Base-by-base conservation (phyloP, 2,888 invertebrate species). In the Tuberolachnus salignus region DNA sequence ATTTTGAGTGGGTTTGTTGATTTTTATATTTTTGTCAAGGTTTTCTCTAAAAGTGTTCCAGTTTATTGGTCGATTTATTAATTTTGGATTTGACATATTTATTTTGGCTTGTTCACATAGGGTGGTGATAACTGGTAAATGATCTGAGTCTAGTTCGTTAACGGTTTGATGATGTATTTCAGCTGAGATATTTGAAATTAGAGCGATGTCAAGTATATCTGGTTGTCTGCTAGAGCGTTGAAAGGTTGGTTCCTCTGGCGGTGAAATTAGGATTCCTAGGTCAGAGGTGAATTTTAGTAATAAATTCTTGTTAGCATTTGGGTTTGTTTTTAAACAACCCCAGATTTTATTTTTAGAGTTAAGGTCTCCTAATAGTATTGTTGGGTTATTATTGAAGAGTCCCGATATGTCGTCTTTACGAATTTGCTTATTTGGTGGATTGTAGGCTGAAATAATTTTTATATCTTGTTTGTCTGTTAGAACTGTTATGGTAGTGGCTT, bases 181-280 rank as follows among this genome's bases (percentile, higher is more conserved):
- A 49, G 67, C 2, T 16, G 10, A 16, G 67, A 26, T 16, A 49
- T 67, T 67, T 64, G 64, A 64, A 4, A 64, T 19, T 14, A 64
- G 46, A 44, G 21, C 6, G 4, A 64, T 64, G 21, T 64, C 46
- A 21, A 64, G 11, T 44, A 64, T 64, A 6, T 64, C 19, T 44
- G 64, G 67, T 67, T 67, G 67, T 67, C 49, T 67, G 49, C 51
- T n/a, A n/a, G n/a, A n/a, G n/a, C 67, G 51, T 26, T 73, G 46
- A 63, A 59, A 61, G 4, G 63, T 73, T 14, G 44, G 73, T 55
- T 73, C 6, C n/a, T n/a, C n/a, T n/a, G n/a, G n/a, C 3, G 34
- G 34, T 4, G 34, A 34, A 4, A 34, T 34, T 34, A 34, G 3
- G 6, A 34, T 34, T 34, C 34, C 34, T 34, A 34, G 34, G 3